Evolutionary conservation across 2,888 invertebrate genomes (phyloP).

Genomic region (Cheilosia vulpina): DNA sequence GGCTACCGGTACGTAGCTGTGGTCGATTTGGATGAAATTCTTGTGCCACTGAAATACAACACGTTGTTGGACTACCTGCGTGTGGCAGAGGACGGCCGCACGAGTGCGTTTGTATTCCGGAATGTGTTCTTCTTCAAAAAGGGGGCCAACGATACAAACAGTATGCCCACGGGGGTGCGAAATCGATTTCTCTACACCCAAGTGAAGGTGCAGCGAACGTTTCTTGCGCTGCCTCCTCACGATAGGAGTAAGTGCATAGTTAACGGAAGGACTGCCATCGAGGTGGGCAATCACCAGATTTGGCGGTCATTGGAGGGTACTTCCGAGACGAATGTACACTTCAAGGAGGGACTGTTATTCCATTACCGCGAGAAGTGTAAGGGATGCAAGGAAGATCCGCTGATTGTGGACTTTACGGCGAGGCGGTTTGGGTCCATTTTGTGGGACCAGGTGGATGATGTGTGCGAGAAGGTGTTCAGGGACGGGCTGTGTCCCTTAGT

Average conservation of each 20-base stretch:
- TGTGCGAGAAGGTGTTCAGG: constrained; percentile 79
- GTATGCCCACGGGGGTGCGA: constrained; percentile 78
- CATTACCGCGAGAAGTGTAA: constrained; percentile 82
- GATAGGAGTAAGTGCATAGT: constrained; percentile 95
- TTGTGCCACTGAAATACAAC: constrained; percentile 91
- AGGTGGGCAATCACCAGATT: constrained; percentile 95
- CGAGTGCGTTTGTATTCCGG: constrained; percentile 83
- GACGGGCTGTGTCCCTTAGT: constrained; percentile 79
- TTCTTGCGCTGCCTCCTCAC: constrained; percentile 85
- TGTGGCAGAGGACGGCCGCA: constrained; percentile 80
- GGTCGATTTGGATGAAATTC: constrained; percentile 94
- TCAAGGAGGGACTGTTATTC: constrained; percentile 81
- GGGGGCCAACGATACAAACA: constrained; percentile 83
- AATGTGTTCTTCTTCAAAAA: constrained; percentile 84
- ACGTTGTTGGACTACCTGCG: constrained; percentile 85
- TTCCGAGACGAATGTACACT: constrained; percentile 79
- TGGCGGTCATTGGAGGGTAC: constrained; percentile 79
- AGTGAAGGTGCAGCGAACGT: constrained; percentile 81
- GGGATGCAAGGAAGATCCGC: constrained; percentile 78
- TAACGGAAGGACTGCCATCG: constrained; percentile 91
- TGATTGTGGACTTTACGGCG: constrained; percentile 81
- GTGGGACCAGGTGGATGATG: constrained; percentile 81
- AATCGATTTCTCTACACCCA: constrained; percentile 83
- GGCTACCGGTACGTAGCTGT: constrained; percentile 91
- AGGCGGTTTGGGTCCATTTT: constrained; percentile 81